phyloP scores from a whole-genome alignment of 2,113 vertebrate genomes.

The Atlantisia rogersi region DNA sequence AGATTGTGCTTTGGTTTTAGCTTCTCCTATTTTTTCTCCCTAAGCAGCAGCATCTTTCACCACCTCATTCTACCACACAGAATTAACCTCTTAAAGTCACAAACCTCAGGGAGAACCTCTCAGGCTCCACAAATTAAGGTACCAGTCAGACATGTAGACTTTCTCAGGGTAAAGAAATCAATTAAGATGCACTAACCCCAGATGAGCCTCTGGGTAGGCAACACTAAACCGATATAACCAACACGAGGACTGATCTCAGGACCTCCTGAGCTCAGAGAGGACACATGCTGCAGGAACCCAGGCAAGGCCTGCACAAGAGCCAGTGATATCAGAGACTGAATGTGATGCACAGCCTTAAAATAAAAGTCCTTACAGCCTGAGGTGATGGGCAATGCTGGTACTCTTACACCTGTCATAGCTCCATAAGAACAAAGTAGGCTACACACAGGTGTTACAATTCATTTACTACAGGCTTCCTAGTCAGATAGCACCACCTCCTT shows the following conservation, averaged over 20 bases:
- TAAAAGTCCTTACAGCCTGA: neutral
- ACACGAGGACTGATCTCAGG: neutral
- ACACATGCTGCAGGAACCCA: accelerated
- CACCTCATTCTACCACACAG: neutral
- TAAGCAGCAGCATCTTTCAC: neutral
- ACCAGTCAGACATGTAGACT: accelerated
- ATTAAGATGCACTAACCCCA: neutral
- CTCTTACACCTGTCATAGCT: neutral
- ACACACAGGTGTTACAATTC: neutral
- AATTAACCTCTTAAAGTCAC: neutral
- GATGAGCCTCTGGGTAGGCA: neutral
- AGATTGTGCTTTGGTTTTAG: neutral
- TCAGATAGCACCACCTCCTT: neutral
- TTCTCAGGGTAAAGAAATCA: neutral
- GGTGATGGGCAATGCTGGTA: neutral
- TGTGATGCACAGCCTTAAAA: neutral
- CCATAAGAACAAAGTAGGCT: neutral
- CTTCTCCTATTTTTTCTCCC: neutral
- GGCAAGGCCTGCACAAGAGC: neutral
- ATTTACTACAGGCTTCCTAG: neutral
- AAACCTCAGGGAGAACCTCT: neutral
- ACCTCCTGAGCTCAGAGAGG: neutral
- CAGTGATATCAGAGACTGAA: neutral
- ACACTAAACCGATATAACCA: neutral
- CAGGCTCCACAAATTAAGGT: accelerated